Evolutionary conservation across 92 coral and sea anemone species (phyloP), one percentile per base, ranked within the genome.

Genomic region (Micromussa lordhowensis): DNA sequence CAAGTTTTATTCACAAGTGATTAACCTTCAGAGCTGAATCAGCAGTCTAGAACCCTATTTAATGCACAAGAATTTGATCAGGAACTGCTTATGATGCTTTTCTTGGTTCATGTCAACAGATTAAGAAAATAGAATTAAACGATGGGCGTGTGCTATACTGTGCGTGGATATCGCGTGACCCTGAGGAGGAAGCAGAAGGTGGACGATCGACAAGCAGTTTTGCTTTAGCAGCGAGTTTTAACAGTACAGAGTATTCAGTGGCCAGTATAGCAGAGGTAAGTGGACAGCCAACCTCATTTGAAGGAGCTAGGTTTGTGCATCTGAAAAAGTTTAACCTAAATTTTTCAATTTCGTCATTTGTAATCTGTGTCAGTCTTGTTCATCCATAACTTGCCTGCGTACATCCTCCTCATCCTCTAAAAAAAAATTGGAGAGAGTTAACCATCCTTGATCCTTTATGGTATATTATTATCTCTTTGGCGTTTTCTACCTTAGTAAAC

Each of bases 141-240:
- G 95, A 94, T 84, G 98, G 98, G 0, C 98, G 94, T 36, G 92
- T 92, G 78, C 85, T 97, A 55, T 97, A 78, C 79, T 97, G 99
- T 75, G 91, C 96, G 36, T 97, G 99, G 99, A 92, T 97, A 82
- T 94, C 98, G 30, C 98, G 97, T 66, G 99, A 97, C 88, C 99
- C 99, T n/a, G 99, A 96, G 71, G 99, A 97, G 70, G 97, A 94
- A 73, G 94, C 96, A 22, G 98, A 95, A 30, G 95, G 96, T 9
- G 94, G 92, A 8, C 87, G 89, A 36, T 83, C 92, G 0, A 93
- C 90, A 7, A 88, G 77, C 76, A 92, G 92, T 69, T 88, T 80
- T 84, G 90, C 91, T 18, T 90, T 97, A 38, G 93, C 91, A n/a
- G 63, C 98, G 64, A 97, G 99, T 80, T 93, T 94, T 26, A 96